Evolutionary conservation across 1,140 invertebrate species (phyloP).

Genomic region (Chymomyza costata): DNA sequence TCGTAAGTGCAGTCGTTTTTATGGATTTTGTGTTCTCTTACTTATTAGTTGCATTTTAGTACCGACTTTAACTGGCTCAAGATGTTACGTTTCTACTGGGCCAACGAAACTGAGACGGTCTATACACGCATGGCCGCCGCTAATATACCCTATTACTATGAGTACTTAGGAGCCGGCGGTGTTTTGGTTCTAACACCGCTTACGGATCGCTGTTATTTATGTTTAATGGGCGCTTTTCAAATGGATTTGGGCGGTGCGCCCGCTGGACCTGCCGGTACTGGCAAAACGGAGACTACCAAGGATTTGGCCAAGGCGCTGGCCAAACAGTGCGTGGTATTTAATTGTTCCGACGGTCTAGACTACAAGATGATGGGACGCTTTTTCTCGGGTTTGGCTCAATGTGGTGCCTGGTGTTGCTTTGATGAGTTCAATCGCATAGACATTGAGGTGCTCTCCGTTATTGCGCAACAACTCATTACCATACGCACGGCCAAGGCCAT

Average conservation of each 20-base stretch:
- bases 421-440: slow-evolving; percentile 95
- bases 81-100: slow-evolving; percentile 94
- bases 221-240: slow-evolving; percentile 91
- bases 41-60: slow-evolving; percentile 66
- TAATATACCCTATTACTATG: slow-evolving; percentile 90
- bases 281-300: slow-evolving; percentile 96
- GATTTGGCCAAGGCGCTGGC: slow-evolving; percentile 91
- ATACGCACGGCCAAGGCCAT: slow-evolving; percentile 85
- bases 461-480: slow-evolving; percentile 88
- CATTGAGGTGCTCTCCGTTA: slow-evolving; percentile 92
- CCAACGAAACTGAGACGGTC: slow-evolving; percentile 84
- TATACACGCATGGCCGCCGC: slow-evolving; percentile 86
- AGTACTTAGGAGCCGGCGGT: slow-evolving; percentile 91
- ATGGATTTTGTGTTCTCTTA: not conserved
- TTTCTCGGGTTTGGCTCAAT: slow-evolving; percentile 90
- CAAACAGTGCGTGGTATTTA: slow-evolving; percentile 93
- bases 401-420: slow-evolving; percentile 94
- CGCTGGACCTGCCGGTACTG: slow-evolving; percentile 90
- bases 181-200: slow-evolving; percentile 87
- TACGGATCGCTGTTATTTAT: slow-evolving; percentile 89
- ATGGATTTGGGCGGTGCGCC: slow-evolving; percentile 90
- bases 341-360: slow-evolving; percentile 90
- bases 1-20: slow-evolving; percentile 76
- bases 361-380: slow-evolving; percentile 93
- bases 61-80: slow-evolving; percentile 92